Conservation (phyloP, 2,888 invertebrate species). For the Agrochola macilenta region DNA sequence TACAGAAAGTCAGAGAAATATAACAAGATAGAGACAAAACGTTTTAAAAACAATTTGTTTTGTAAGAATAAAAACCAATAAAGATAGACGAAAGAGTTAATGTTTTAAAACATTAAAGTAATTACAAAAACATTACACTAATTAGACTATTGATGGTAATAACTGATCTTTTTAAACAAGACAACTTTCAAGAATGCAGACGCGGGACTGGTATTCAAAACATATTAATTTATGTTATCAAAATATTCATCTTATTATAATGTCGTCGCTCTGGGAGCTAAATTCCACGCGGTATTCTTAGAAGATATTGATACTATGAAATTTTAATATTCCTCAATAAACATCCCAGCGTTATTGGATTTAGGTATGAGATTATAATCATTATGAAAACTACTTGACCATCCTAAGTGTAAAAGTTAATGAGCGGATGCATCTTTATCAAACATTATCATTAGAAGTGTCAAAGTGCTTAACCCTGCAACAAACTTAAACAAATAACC, state of each 20-base stretch:
- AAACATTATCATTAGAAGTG: neutral
- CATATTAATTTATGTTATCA: conserved; percentile 45
- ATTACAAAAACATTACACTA: conserved; percentile 42
- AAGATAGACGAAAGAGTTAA: conserved; percentile 41
- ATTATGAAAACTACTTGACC: neutral
- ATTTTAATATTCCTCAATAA: conserved; percentile 31
- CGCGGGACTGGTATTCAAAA: conserved; percentile 42
- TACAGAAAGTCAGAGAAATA: neutral
- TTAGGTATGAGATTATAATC: neutral
- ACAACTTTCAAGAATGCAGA: conserved; percentile 38
- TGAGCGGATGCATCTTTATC: neutral
- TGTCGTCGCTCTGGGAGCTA: conserved; percentile 38
- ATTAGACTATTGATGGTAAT: conserved; percentile 6
- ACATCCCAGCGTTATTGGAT: neutral
- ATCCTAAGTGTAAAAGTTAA: neutral
- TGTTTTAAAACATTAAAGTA: conserved; percentile 23
- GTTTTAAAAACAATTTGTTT: conserved; percentile 11
- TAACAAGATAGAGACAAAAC: neutral
- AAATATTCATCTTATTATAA: conserved; percentile 48
- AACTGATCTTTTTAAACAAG: conserved; percentile 6
- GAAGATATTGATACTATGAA: conserved; percentile 35
- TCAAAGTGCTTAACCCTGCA: neutral
- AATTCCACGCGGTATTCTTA: conserved; percentile 38
- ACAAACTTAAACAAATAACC: conserved; percentile 8
- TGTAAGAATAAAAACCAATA: conserved; percentile 19